phyloP scores from a whole-genome alignment of 2,797 vertebrate genomes.

The Zalophus californianus region DNA sequence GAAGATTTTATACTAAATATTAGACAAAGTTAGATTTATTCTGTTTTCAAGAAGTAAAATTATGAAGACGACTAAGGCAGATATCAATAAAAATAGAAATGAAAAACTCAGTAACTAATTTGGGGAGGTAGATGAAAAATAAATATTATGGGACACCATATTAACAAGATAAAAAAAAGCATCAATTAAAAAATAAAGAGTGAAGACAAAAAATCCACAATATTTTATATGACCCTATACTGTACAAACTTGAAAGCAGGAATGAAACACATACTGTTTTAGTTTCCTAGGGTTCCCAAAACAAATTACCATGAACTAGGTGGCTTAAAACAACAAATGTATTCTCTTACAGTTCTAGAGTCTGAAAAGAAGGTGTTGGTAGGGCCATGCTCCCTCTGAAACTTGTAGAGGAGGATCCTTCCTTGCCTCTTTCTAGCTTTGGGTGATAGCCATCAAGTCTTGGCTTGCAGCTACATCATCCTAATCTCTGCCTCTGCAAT shows the following conservation, averaged over 20 bases:
- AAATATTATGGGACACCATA: not conserved
- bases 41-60: not conserved
- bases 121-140: not conserved
- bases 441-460: not conserved
- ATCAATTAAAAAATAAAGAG: not conserved
- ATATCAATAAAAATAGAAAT: not conserved
- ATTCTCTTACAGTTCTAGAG: not conserved
- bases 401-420: not conserved
- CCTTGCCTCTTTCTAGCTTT: not conserved
- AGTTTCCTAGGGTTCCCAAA: not conserved
- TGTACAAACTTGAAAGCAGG: not conserved
- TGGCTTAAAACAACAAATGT: not conserved
- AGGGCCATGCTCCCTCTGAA: not conserved
- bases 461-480: not conserved
- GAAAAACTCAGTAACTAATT: not conserved
- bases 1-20: not conserved
- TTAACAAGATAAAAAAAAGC: not conserved
- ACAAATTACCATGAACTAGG: not conserved
- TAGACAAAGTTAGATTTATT: conserved; percentile 1
- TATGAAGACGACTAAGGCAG: not conserved
- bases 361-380: not conserved
- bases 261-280: not conserved
- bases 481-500: not conserved
- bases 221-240: not conserved
- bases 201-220: not conserved